Conservation (phyloP, 2,113 vertebrate species). For the Coregonus clupeaformis region DNA sequence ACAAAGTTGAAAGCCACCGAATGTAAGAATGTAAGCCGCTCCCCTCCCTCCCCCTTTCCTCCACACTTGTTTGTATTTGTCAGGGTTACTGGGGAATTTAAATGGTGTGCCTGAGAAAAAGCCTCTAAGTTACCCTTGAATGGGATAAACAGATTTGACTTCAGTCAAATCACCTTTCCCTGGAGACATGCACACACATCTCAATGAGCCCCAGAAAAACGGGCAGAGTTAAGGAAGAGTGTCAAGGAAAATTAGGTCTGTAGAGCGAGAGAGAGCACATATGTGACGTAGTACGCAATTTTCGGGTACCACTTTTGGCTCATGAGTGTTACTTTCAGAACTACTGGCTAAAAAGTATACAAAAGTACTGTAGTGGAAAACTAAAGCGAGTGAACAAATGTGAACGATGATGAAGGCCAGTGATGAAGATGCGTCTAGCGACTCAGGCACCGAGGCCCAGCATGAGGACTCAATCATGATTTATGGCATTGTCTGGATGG, state of each 20-base stretch:
- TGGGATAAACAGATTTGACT: slow-evolving; percentile 14
- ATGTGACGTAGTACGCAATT: too few species aligned
- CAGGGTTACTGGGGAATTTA: not conserved
- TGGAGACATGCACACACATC: not conserved
- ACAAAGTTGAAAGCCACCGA: slow-evolving; percentile 10
- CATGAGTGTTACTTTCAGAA: too few species aligned
- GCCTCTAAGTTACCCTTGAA: slow-evolving; percentile 1
- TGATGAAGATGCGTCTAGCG: too few species aligned
- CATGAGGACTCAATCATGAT: too few species aligned
- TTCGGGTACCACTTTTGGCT: too few species aligned
- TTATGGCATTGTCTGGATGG: too few species aligned
- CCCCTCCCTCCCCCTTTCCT: not conserved
- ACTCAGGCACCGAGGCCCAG: too few species aligned
- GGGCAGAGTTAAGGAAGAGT: not conserved
- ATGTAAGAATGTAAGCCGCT: not conserved
- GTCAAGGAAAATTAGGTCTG: not conserved
- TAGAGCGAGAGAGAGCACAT: too few species aligned
- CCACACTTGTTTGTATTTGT: not conserved
- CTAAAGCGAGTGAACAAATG: too few species aligned
- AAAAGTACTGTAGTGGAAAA: too few species aligned
- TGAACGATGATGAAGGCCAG: too few species aligned
- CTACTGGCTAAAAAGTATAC: too few species aligned
- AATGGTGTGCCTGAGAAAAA: not conserved
- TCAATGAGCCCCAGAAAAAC: not conserved
- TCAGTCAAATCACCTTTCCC: not conserved